These are phyloP conservation scores for Parnassius smintheus DNA, from an alignment of 2,888 invertebrate genomes.

Conservation along the genomic window DNA sequence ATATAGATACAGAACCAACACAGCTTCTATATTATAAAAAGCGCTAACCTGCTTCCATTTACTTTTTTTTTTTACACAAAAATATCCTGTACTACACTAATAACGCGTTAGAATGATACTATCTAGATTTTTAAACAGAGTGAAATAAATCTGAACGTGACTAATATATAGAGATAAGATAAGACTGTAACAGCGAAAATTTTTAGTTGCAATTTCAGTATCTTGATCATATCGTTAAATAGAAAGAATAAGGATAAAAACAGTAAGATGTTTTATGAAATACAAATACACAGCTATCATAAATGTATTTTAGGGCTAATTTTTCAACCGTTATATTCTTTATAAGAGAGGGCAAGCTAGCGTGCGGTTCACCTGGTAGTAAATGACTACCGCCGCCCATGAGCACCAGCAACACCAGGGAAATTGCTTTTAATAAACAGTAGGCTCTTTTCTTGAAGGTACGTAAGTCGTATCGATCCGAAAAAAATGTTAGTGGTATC, in stretches of 20 bases:
- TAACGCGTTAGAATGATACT: constrained; percentile 1
- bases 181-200: neutral
- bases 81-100: constrained; percentile 5
- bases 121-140: neutral
- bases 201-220: neutral
- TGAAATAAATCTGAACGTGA: constrained; percentile 4
- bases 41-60: constrained; percentile 25
- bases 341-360: too few relatives aligned
- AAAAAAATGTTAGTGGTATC: too few relatives aligned
- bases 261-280: constrained; percentile 9
- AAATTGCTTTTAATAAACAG: too few relatives aligned
- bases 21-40: neutral
- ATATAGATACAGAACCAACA: constrained; percentile 4
- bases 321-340: too few relatives aligned
- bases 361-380: too few relatives aligned
- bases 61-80: neutral
- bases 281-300: constrained; percentile 5
- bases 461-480: too few relatives aligned
- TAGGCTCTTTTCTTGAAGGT: too few relatives aligned
- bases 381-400: too few relatives aligned
- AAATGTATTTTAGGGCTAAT: neutral
- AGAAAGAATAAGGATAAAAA: neutral
- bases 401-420: too few relatives aligned
- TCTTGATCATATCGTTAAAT: constrained; percentile 5
- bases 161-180: constrained; percentile 22